These are phyloP conservation scores for Indri indri DNA, from an alignment of 2,113 vertebrate species.

Conservation along the genomic window DNA sequence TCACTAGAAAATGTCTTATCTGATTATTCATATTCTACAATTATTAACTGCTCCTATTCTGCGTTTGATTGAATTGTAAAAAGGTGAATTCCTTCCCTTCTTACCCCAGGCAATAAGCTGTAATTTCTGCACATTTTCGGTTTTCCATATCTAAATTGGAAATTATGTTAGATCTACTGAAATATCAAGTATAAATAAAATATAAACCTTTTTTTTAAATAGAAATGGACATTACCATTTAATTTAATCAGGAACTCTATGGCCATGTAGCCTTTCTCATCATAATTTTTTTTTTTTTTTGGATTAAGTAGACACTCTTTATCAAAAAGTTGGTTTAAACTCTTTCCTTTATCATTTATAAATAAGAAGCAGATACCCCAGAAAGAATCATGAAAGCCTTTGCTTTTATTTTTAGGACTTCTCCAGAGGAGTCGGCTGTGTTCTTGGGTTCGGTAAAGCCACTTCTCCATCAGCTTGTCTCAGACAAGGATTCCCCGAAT, in stretches of 20 bases:
- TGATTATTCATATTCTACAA: conserved; percentile 78
- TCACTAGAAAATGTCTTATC: conserved; percentile 76
- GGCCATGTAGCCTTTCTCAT: neutral
- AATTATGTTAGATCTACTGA: conserved; percentile 72
- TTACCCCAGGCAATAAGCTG: conserved; percentile 59
- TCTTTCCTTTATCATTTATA: conserved; percentile 13
- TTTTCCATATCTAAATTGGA: conserved; percentile 72
- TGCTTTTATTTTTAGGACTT: conserved; percentile 1
- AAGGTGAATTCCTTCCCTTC: conserved; percentile 67
- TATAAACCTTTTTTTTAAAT: conserved; percentile 67
- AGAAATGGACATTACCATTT: conserved; percentile 62
- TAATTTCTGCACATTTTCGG: conserved; percentile 71
- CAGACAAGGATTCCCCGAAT: neutral
- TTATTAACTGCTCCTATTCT: conserved; percentile 74
- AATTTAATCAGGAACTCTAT: conserved; percentile 36
- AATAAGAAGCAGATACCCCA: neutral
- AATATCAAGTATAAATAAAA: conserved; percentile 78
- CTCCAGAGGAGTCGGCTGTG: neutral
- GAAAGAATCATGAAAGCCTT: conserved; percentile 12
- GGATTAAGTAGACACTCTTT: conserved; percentile 35
- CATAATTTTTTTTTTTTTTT: neutral
- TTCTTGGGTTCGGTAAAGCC: neutral
- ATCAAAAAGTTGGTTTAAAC: conserved; percentile 52
- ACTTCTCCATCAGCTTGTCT: neutral
- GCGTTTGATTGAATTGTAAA: conserved; percentile 76